These are phyloP conservation scores for Gadus macrocephalus DNA, from an alignment of 2,113 vertebrate species.

Conservation along the genomic window DNA sequence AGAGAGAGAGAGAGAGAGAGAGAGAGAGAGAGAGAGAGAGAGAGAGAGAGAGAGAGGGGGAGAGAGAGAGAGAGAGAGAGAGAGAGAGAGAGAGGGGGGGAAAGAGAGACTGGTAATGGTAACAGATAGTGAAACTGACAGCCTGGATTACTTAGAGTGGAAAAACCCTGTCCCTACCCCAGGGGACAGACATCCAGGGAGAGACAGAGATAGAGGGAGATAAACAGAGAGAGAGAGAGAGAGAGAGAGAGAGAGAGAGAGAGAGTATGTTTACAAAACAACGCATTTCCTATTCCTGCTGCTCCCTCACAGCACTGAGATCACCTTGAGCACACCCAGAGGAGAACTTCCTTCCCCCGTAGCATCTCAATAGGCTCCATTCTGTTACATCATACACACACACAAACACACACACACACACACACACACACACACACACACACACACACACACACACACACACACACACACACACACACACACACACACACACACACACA, in stretches of 20 bases:
- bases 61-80: neutral
- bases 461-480: neutral
- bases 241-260: too few relatives aligned
- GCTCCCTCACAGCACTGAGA: slow-evolving; percentile 4
- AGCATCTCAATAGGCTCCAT: slow-evolving; percentile 4
- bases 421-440: slow-evolving; percentile 17
- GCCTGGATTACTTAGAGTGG: neutral
- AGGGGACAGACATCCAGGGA: neutral
- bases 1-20: neutral
- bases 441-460: slow-evolving; percentile 7
- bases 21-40: slow-evolving; percentile 1
- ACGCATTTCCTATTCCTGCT: slow-evolving; percentile 12
- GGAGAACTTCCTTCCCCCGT: slow-evolving; percentile 25
- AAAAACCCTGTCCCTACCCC: neutral
- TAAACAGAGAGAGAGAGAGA: too few relatives aligned
- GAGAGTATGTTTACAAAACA: neutral
- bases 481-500: neutral
- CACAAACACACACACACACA: slow-evolving; percentile 6
- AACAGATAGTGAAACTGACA: neutral
- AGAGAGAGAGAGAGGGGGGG: neutral
- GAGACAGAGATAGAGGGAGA: too few relatives aligned
- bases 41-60: neutral
- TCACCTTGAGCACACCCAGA: slow-evolving; percentile 47
- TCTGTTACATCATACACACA: slow-evolving; percentile 36
- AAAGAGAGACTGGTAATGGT: neutral